phyloP scores from a whole-genome alignment of 2,113 vertebrate genomes.

The Xiphias gladius region DNA sequence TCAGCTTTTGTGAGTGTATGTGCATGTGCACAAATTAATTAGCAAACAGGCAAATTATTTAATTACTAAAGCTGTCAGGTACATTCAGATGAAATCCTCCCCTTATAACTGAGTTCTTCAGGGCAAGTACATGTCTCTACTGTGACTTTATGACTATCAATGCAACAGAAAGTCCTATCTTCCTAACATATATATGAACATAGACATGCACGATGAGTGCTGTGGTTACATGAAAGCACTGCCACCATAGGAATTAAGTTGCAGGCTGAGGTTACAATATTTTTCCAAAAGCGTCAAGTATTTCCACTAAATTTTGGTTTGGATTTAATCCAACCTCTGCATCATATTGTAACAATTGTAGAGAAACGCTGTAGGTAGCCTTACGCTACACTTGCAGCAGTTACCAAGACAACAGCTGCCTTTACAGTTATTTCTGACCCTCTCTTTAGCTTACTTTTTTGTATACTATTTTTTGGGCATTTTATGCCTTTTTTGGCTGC shows the following conservation, averaged over 20 bases:
- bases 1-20: constrained; percentile 1
- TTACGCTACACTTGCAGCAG: background rate
- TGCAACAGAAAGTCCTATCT: background rate
- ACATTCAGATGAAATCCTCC: constrained; percentile 36
- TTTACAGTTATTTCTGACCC: background rate
- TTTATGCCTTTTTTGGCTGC: no score
- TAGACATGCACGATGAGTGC: background rate
- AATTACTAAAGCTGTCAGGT: constrained; percentile 49
- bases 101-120: background rate
- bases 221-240: background rate
- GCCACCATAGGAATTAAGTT: background rate
- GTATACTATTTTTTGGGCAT: no score
- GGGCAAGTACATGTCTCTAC: background rate
- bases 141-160: background rate
- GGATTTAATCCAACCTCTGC: background rate
- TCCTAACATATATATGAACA: background rate
- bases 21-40: background rate
- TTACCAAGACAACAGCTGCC: background rate
- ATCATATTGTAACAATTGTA: background rate
- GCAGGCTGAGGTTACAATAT: background rate
- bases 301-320: background rate
- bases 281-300: constrained; percentile 5
- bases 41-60: constrained; percentile 36
- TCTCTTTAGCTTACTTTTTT: background rate
- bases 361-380: background rate